A percentile compares a stretch with the other conserved stretches of the same genome.
Evolutionary conservation across 2,888 invertebrate species (phyloP).

Genomic region (Scaptomyza tumidula): DNA sequence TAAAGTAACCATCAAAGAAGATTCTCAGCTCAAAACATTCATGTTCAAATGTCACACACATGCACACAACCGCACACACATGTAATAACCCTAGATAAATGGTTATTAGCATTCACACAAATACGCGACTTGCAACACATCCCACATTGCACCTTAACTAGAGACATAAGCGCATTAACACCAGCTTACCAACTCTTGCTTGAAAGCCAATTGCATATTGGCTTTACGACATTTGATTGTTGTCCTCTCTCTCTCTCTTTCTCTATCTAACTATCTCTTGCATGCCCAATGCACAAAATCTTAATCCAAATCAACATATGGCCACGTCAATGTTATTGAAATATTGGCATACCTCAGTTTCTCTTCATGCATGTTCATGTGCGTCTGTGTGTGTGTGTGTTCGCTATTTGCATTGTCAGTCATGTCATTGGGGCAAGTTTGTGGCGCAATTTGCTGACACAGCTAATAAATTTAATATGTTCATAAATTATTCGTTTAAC

Average conservation of each 20-base stretch:
- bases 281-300: not conserved
- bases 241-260: slow-evolving; percentile 5
- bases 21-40: too few relatives aligned
- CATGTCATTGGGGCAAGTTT: not conserved
- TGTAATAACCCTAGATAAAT: too few relatives aligned
- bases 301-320: slow-evolving; percentile 26
- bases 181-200: slow-evolving; percentile 26
- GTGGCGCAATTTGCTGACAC: slow-evolving; percentile 15
- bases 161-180: slow-evolving; percentile 47
- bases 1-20: too few relatives aligned
- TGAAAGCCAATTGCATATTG: slow-evolving; percentile 43
- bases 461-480: not conserved
- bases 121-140: slow-evolving; percentile 24
- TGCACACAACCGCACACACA: too few relatives aligned
- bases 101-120: slow-evolving; percentile 38
- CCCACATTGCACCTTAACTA: not conserved
- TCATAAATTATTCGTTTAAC: not conserved
- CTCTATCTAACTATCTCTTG: not conserved
- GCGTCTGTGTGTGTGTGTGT: not conserved
- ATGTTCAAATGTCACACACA: too few relatives aligned
- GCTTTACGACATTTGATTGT: slow-evolving; percentile 53
- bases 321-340: slow-evolving; percentile 42
- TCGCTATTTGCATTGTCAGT: slow-evolving; percentile 18
- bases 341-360: slow-evolving; percentile 32
- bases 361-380: not conserved